Evolutionary conservation across 2,888 invertebrate species (phyloP), one percentile per base, ranked within the genome.

Genomic region (Pemphredon lugubris): DNA sequence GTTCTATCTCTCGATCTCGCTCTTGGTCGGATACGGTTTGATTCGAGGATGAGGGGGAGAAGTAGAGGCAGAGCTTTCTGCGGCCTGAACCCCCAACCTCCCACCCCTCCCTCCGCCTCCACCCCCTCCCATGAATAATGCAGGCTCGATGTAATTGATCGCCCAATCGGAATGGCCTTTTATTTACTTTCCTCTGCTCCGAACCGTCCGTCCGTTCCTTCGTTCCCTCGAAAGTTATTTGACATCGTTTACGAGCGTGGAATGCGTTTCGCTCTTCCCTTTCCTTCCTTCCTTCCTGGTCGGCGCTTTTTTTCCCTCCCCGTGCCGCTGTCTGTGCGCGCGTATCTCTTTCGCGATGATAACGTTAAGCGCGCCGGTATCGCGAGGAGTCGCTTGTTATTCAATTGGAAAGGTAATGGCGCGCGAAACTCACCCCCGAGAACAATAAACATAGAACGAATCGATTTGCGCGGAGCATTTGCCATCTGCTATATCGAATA

Each of bases 111-210:
- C 83, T n/a, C n/a, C n/a, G n/a, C n/a, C n/a, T n/a, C n/a, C n/a
- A n/a, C n/a, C 80, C 79, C 82, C 84, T 86, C 84, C 87, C 83
- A 89, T 89, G 89, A 89, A 89, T 89, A 89, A 89, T 89, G 89
- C 88, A 89, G 83, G 79, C 86, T 81, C 82, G 81, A 87, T 87
- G 89, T 89, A 89, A 89, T 89, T 89, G 89, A 89, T 89, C 89
- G 87, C 84, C 89, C 89, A 88, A 89, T 89, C 86, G 89, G 89
- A 89, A 89, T 87, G 87, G 88, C 89, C 88, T 88, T 89, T 88
- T 89, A 89, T 89, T 89, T 89, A 89, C 88, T 87, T 87, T 88
- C 84, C 86, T 87, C 84, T 86, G 79, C 84, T 87, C 80, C 74
- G 77, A 82, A 77, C 78, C 80, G 84, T 79, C 79, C 83, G 81